Percentiles rank a stretch among this genome's conserved stretches.
Evolutionary conservation across 2,888 invertebrate genomes (phyloP).

Genomic region (Phyllotreta cruciferae): DNA sequence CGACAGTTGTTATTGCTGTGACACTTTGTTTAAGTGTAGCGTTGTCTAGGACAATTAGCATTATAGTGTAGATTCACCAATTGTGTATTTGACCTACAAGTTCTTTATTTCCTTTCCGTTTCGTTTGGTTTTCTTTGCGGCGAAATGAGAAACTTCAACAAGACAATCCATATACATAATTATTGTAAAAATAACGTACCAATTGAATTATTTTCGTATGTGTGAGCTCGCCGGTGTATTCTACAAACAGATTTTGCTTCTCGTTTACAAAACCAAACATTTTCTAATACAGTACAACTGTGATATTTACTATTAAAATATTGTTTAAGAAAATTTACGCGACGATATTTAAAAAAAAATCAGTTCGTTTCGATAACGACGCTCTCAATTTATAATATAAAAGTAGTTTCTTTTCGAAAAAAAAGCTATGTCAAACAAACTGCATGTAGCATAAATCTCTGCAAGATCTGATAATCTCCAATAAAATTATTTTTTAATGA

Average conservation of each 20-base stretch:
- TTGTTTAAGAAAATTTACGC: background rate
- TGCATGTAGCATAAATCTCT: too few relatives aligned
- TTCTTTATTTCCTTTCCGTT: slow-evolving; percentile 28
- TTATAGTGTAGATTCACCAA: slow-evolving; percentile 51
- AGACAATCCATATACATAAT: slow-evolving; percentile 42
- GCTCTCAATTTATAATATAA: too few relatives aligned
- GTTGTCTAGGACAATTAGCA: slow-evolving; percentile 51
- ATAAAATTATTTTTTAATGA: too few relatives aligned
- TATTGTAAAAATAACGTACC: slow-evolving; percentile 8
- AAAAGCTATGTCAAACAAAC: too few relatives aligned
- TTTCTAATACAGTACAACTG: background rate
- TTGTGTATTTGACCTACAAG: slow-evolving; percentile 48
- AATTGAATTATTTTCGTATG: background rate
- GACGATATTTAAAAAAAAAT: background rate
- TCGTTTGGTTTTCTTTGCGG: slow-evolving; percentile 34
- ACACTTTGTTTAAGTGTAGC: slow-evolving; percentile 54
- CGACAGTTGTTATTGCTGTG: slow-evolving; percentile 62
- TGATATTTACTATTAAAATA: too few relatives aligned
- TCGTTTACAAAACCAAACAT: background rate
- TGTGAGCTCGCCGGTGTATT: background rate
- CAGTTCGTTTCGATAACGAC: background rate
- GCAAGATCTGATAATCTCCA: too few relatives aligned
- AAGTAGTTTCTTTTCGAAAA: too few relatives aligned
- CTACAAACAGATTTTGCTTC: background rate
- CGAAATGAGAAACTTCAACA: slow-evolving; percentile 36